These are phyloP conservation scores for Exocentrus adspersus DNA, from an alignment of 2,888 invertebrate genomes.

Conservation along the genomic window DNA sequence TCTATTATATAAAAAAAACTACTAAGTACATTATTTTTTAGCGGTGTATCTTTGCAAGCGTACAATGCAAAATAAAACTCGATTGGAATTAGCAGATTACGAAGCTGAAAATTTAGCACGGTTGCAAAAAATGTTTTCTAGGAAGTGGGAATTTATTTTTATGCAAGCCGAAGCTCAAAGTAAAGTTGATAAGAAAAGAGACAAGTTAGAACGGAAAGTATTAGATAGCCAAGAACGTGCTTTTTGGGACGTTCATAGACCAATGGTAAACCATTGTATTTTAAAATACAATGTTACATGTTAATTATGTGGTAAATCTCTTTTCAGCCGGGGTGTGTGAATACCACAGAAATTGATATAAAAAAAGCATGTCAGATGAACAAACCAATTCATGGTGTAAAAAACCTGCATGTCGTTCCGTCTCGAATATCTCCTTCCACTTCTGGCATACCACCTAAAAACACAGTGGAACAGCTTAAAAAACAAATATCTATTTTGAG, in stretches of 20 bases:
- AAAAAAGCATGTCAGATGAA: slow-evolving; percentile 87
- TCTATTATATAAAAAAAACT: background rate
- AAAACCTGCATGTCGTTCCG: slow-evolving; percentile 65
- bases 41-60: slow-evolving; percentile 99
- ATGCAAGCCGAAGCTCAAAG: slow-evolving; percentile 96
- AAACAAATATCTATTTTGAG: slow-evolving; percentile 80
- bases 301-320: too few relatives aligned
- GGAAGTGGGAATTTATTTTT: slow-evolving; percentile 99
- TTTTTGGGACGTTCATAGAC: slow-evolving; percentile 99
- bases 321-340: slow-evolving; percentile 94
- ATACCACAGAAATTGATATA: slow-evolving; percentile 98
- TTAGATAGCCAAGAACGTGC: slow-evolving; percentile 98
- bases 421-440: slow-evolving; percentile 69
- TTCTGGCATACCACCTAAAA: slow-evolving; percentile 57
- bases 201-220: slow-evolving; percentile 97
- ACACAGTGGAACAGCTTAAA: slow-evolving; percentile 63
- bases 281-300: background rate
- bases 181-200: slow-evolving; percentile 98
- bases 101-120: slow-evolving; percentile 98
- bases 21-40: slow-evolving; percentile 60
- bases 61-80: slow-evolving; percentile 99
- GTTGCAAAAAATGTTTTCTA: slow-evolving; percentile 98
- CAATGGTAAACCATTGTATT: slow-evolving; percentile 76
- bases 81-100: slow-evolving; percentile 96
- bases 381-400: slow-evolving; percentile 63